A percentile compares a stretch with the other conserved stretches of the same genome.
Conservation (phyloP, 1,140 invertebrate species). For the Diabrotica undecimpunctata region DNA sequence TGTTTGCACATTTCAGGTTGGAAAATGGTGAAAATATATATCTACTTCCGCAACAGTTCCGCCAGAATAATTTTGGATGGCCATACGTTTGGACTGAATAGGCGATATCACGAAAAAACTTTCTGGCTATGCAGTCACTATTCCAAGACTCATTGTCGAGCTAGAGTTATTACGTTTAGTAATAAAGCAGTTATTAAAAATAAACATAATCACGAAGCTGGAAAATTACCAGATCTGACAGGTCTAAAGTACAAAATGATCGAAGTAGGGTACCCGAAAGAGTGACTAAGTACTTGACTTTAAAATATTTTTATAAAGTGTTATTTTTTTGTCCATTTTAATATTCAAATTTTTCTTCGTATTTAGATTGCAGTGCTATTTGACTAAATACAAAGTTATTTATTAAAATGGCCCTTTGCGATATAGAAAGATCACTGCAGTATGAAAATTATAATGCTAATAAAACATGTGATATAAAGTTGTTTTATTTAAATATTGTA, state of each 20-base stretch:
- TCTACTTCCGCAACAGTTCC: constrained; percentile 5
- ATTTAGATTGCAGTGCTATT: no score
- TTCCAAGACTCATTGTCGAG: constrained; percentile 16
- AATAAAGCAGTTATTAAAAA: constrained; percentile 12
- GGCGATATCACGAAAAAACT: constrained; percentile 17
- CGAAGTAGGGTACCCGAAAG: neutral
- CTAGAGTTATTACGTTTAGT: constrained; percentile 15
- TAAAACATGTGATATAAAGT: no score
- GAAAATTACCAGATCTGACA: neutral
- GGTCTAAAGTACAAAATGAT: constrained; percentile 9
- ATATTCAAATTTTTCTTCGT: no score
- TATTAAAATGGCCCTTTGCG: no score
- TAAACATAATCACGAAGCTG: constrained; percentile 14
- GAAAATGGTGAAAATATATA: constrained; percentile 17
- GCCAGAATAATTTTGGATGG: constrained; percentile 17
- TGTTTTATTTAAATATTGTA: no score
- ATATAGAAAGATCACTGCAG: no score
- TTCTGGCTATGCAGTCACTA: constrained; percentile 21
- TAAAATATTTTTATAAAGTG: no score
- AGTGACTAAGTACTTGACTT: neutral
- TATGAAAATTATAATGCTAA: no score
- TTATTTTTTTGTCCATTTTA: no score
- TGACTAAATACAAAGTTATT: no score
- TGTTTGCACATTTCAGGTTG: neutral
- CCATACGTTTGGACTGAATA: constrained; percentile 17